phyloP scores from a whole-genome alignment of 2,888 invertebrate genomes.

The Amphipoea lucens region DNA sequence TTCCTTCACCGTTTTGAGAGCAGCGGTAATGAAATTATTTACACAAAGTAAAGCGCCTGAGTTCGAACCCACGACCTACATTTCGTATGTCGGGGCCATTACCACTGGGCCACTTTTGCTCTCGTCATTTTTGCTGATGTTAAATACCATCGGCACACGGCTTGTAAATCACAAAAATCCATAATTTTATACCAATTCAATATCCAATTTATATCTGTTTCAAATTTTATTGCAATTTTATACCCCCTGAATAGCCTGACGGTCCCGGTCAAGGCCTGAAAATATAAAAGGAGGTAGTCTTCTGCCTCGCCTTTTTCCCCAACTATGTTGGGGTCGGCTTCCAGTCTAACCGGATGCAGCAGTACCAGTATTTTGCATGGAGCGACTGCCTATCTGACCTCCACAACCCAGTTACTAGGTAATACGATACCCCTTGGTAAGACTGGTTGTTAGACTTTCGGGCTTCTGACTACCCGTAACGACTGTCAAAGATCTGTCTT shows the following conservation, averaged over 20 bases:
- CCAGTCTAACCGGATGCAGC: too few species aligned
- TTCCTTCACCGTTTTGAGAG: not conserved
- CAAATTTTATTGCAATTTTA: constrained; percentile 41
- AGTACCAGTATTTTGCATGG: too few species aligned
- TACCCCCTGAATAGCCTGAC: constrained; percentile 23
- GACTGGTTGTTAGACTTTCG: too few species aligned
- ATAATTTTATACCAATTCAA: not conserved
- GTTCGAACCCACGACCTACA: not conserved
- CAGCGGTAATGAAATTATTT: not conserved
- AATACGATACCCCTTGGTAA: too few species aligned
- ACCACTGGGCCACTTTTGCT: not conserved
- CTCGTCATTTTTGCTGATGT: not conserved
- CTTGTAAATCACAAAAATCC: not conserved
- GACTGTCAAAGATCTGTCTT: too few species aligned
- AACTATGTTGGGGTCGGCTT: too few species aligned
- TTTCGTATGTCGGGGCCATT: not conserved
- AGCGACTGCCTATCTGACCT: too few species aligned
- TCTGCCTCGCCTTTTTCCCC: too few species aligned
- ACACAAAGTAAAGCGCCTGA: not conserved
- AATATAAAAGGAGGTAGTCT: constrained; percentile 64
- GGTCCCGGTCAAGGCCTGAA: constrained; percentile 30
- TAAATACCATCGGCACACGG: not conserved
- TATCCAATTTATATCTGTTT: not conserved
- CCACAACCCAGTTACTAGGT: too few species aligned
- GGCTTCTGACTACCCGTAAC: too few species aligned